Conservation (phyloP, 2,113 vertebrate genomes). For the Dipodomys stephensi region DNA sequence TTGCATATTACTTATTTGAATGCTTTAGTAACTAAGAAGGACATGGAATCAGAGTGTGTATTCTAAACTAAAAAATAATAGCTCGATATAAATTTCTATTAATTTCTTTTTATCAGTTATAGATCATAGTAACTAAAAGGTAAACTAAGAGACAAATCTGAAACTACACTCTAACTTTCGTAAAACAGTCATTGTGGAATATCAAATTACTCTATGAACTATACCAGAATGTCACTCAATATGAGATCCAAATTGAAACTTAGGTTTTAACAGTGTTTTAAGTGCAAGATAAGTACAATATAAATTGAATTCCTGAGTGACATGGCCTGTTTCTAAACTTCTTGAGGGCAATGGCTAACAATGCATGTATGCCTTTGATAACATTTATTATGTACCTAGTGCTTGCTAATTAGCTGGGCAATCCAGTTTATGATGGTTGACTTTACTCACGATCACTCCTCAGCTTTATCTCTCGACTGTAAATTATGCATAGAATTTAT, state of each 20-base stretch:
- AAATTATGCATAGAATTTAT: not conserved
- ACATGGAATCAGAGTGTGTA: not conserved
- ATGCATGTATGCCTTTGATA: not conserved
- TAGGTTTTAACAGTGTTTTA: constrained; percentile 7
- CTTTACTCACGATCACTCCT: not conserved
- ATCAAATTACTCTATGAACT: not conserved
- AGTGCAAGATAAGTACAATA: not conserved
- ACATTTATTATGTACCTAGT: not conserved
- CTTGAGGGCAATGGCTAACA: not conserved
- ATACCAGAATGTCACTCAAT: not conserved
- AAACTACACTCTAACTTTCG: not conserved
- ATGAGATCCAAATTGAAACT: not conserved
- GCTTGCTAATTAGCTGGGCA: not conserved
- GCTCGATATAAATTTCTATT: constrained; percentile 1
- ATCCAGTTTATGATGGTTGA: not conserved
- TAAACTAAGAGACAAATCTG: constrained; percentile 8
- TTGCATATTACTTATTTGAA: constrained; percentile 17
- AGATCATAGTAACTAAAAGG: constrained; percentile 37
- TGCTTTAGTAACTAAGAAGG: not conserved
- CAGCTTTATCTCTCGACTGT: not conserved
- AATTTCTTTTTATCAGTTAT: not conserved
- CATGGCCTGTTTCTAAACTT: not conserved
- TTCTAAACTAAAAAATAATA: not conserved
- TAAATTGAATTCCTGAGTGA: not conserved
- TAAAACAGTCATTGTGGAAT: not conserved